Base-by-base conservation (phyloP, 2,888 invertebrate genomes). In the Selenia dentaria region DNA sequence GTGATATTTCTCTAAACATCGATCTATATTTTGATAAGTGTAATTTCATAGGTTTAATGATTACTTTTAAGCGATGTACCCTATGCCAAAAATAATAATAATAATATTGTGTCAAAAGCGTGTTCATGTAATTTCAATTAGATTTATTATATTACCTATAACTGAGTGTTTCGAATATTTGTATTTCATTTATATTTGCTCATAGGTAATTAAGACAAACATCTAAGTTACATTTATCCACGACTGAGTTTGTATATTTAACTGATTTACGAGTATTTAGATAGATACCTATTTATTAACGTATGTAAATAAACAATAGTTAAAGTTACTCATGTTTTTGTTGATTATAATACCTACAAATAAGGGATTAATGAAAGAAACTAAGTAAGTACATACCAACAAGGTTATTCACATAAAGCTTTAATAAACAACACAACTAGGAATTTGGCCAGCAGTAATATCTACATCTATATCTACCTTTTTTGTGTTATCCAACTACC, bases 1-100 rank as follows among this genome's bases (percentile, higher is more conserved):
- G 77, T 77, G 77, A 76, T 75, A 76, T 75, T 69, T 68, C 16
- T 16, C 4, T 58, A 33, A 31, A 46, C 2, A 22, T 22, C 2
- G 6, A 3, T 8, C 8, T 8, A 8, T 22, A 22, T 4, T 2
- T 22, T 6, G 6, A 6, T 22, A 22, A 8, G 22, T 8, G 22
- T 22, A 6, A 6, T 6, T 6, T 22, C 8, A 22, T 22, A 22
- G 8, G 2, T 8, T 22, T 8, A 22, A 6, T 22, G 8, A 8
- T 22, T 8, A 8, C 8, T 22, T 22, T 22, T 22, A 22, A 22
- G 22, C 8, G 8, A 6, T 22, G 5, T 22, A 22, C 22, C 32
- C 46, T 24, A 47, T 41, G 36, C 47, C 47, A 47, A 47, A 46
- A 22, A 8, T 22, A 22, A 8, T 6, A 6, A 6, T 22, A 8